Conservation (phyloP, 2,797 vertebrate species). For the Florisuga fusca region DNA sequence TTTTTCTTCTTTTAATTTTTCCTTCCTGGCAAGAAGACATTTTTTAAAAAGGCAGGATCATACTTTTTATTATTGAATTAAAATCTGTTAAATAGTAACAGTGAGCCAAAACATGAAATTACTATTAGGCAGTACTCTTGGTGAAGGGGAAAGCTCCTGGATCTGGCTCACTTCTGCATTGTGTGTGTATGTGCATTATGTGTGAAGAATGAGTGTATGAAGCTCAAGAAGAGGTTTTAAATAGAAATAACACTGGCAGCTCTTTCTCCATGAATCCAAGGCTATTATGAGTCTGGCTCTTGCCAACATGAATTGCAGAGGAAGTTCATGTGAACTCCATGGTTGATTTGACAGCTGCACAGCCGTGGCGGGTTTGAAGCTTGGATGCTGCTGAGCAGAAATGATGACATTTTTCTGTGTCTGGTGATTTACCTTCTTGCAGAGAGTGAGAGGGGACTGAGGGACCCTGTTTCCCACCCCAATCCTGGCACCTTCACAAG, state of each 20-base stretch:
- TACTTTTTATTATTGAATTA: constrained; percentile 51
- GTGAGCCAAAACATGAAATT: constrained; percentile 15
- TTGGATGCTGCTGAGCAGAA: not conserved
- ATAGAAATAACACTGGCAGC: constrained; percentile 42
- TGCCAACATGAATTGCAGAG: not conserved
- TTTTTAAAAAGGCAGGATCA: not conserved
- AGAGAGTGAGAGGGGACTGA: fast-evolving
- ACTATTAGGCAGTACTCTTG: not conserved
- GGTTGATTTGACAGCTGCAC: constrained; percentile 39
- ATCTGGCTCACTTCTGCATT: not conserved
- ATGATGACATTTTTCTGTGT: not conserved
- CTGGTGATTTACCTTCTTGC: not conserved
- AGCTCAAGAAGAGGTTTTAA: constrained; percentile 39
- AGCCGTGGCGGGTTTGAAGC: not conserved
- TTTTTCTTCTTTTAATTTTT: not conserved
- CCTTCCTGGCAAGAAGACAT: not conserved
- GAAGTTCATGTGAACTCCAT: constrained; percentile 37
- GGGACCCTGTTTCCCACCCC: not conserved
- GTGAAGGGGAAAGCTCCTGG: constrained; percentile 7
- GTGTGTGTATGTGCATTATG: not conserved
- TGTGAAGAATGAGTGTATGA: not conserved
- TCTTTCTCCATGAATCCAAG: not conserved
- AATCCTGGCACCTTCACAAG: fast-evolving
- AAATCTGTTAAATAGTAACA: constrained; percentile 36
- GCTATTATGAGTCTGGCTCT: constrained; percentile 26